Evolutionary conservation across 53 echinoderm and acorn worm genomes (phyloP).

Genomic region (Apostichopus leukothele): DNA sequence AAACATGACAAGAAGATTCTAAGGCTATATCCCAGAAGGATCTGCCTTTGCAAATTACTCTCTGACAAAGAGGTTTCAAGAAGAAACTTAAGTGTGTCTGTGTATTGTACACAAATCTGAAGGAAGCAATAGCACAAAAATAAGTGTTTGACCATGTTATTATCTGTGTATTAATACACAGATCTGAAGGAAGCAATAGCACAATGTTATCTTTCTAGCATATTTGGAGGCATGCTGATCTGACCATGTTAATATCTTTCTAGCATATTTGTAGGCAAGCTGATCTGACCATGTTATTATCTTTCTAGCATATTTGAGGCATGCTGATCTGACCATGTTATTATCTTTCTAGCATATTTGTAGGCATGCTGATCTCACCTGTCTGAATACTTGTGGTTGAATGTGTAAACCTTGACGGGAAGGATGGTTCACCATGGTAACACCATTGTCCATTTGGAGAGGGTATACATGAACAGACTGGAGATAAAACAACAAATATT

Average conservation of each 20-base stretch:
- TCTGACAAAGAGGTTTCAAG: not conserved
- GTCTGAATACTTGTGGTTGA: slow-evolving; percentile 93
- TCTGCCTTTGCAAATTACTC: not conserved
- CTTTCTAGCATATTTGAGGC: too few species aligned
- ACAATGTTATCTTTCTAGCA: too few species aligned
- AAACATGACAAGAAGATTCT: too few species aligned
- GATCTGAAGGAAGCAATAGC: too few species aligned
- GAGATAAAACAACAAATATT: not conserved
- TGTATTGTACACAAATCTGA: not conserved
- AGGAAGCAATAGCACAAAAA: too few species aligned
- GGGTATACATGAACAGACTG: slow-evolving; percentile 96
- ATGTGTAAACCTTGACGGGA: slow-evolving; percentile 87
- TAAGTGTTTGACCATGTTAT: too few species aligned
- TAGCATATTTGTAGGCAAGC: not conserved
- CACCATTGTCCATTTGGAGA: slow-evolving; percentile 85
- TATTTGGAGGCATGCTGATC: too few species aligned
- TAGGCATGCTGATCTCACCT: slow-evolving; percentile 50
- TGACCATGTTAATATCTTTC: not conserved
- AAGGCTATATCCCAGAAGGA: not conserved
- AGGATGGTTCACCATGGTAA: slow-evolving; percentile 86
- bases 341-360: not conserved
- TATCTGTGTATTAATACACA: too few species aligned
- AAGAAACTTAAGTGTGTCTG: slow-evolving; percentile 1
- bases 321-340: too few species aligned
- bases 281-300: too few species aligned